Evolutionary conservation across 1,140 invertebrate genomes (phyloP).

Genomic region (Potamilus streckersoni): DNA sequence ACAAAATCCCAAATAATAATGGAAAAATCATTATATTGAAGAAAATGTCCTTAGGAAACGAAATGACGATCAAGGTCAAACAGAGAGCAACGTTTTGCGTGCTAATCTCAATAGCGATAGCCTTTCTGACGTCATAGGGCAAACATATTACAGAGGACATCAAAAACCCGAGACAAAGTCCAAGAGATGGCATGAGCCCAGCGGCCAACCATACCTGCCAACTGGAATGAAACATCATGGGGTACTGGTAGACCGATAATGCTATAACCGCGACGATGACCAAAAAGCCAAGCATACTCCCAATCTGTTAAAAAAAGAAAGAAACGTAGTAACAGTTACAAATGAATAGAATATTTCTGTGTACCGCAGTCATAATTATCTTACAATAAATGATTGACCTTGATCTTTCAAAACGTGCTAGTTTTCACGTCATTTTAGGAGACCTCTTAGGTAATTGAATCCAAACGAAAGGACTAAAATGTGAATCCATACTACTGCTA

Average conservation of each 20-base stretch:
- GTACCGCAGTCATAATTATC: no score
- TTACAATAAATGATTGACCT: no score
- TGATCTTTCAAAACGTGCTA: no score
- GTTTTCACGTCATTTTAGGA: no score
- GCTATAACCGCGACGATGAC: neutral
- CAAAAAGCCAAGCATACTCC: neutral
- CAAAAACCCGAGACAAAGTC: neutral
- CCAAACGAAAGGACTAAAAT: no score
- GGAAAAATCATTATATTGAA: no score
- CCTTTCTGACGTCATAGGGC: neutral
- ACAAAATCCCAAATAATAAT: no score
- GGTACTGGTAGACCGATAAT: constrained; percentile 1
- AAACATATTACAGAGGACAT: neutral
- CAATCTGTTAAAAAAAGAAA: neutral
- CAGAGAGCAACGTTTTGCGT: neutral
- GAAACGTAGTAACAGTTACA: no score
- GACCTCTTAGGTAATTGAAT: no score
- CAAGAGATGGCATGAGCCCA: neutral
- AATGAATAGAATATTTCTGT: no score
- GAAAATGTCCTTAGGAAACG: neutral
- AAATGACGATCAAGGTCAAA: neutral
- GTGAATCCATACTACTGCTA: no score
- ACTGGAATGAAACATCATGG: neutral
- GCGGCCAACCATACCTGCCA: constrained; percentile 3
- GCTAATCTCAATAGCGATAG: neutral